Percentiles rank a stretch among this genome's conserved stretches.
phyloP scores from a whole-genome alignment of 2,888 invertebrate genomes.

The Graphium colonna region DNA sequence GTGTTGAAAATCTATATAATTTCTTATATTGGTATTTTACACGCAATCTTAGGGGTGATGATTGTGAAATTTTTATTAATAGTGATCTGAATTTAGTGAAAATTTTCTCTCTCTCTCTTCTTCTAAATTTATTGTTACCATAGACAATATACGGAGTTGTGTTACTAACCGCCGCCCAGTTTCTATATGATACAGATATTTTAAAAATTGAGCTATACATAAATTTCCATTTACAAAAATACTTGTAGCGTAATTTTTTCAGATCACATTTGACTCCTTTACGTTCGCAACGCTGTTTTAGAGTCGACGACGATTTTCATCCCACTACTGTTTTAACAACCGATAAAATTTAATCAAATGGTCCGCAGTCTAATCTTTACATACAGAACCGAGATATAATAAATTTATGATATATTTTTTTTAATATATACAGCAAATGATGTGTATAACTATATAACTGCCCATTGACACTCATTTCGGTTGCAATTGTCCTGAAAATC shows the following conservation, averaged over 20 bases:
- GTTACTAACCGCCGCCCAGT: constrained; percentile 21
- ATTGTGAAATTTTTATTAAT: constrained; percentile 43
- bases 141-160: constrained; percentile 29
- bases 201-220: constrained; percentile 74
- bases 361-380: too few species aligned
- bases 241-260: constrained; percentile 71
- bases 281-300: constrained; percentile 35
- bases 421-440: too few species aligned
- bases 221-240: constrained; percentile 76
- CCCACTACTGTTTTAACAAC: too few species aligned
- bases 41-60: constrained; percentile 40
- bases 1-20: constrained; percentile 72
- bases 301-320: background rate
- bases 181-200: constrained; percentile 46
- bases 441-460: too few species aligned
- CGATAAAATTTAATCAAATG: too few species aligned
- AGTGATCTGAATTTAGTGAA: constrained; percentile 39
- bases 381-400: too few species aligned
- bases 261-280: constrained; percentile 70
- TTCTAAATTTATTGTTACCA: constrained; percentile 23
- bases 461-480: too few species aligned
- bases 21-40: constrained; percentile 58
- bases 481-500: too few species aligned
- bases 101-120: constrained; percentile 35
- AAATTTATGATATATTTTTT: too few species aligned